phyloP scores from a whole-genome alignment of 2,888 invertebrate species.

The Epicampocera succincta region DNA sequence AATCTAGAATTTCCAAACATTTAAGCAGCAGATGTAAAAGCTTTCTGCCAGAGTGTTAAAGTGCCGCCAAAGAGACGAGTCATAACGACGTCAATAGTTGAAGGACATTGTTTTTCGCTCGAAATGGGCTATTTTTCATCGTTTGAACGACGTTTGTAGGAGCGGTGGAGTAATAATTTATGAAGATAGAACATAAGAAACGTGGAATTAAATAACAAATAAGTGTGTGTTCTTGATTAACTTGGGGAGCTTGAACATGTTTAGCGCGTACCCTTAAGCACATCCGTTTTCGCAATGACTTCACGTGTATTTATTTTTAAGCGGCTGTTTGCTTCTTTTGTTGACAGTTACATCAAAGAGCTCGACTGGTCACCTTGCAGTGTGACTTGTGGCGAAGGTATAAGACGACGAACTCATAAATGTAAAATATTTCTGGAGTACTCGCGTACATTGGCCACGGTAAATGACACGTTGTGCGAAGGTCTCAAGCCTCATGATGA shows the following conservation, averaged over 20 bases:
- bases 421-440: constrained; percentile 97
- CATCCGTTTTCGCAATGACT: too few species aligned
- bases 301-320: background rate
- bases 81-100: constrained; percentile 74
- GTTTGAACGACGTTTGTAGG: too few species aligned
- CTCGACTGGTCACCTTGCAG: constrained; percentile 95
- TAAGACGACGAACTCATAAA: constrained; percentile 92
- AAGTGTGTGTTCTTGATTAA: too few species aligned
- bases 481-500: constrained; percentile 92
- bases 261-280: too few species aligned
- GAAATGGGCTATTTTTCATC: constrained; percentile 14
- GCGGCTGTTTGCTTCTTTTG: background rate
- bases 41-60: constrained; percentile 67
- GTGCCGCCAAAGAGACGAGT: constrained; percentile 76
- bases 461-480: constrained; percentile 93
- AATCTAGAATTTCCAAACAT: background rate
- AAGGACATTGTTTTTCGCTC: constrained; percentile 25
- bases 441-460: constrained; percentile 92
- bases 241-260: too few species aligned
- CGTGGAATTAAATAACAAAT: too few species aligned
- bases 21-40: constrained; percentile 66
- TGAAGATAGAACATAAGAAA: too few species aligned
- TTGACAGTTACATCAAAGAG: constrained; percentile 92
- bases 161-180: background rate
- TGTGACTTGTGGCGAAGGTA: constrained; percentile 94